Percentiles rank a stretch among this genome's conserved stretches.
Conservation (phyloP, 2,888 invertebrate genomes). For the Sarcophaga variegata region DNA sequence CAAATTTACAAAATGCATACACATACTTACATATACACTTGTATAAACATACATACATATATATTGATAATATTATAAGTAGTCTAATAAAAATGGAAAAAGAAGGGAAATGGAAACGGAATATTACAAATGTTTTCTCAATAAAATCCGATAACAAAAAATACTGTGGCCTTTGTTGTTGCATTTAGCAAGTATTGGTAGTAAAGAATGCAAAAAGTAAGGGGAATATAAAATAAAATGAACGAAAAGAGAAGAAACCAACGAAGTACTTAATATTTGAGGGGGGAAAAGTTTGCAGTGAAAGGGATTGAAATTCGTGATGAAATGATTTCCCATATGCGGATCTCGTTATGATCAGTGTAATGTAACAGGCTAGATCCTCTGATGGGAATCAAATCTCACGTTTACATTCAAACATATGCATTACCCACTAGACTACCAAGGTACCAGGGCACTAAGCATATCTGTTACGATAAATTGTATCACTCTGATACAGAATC, state of each 20-base stretch:
- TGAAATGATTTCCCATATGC: too few species aligned
- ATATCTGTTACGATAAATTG: too few species aligned
- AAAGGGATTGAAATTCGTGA: too few species aligned
- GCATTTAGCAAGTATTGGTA: not conserved
- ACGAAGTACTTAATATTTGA: not conserved
- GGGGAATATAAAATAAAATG: not conserved
- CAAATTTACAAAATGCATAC: slow-evolving; percentile 10
- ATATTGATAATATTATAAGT: slow-evolving; percentile 26
- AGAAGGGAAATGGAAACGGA: slow-evolving; percentile 14
- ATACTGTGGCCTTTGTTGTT: not conserved
- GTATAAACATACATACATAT: not conserved
- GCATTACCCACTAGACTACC: too few species aligned
- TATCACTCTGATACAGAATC: too few species aligned
- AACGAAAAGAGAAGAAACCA: not conserved
- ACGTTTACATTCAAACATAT: too few species aligned
- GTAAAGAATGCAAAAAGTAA: not conserved
- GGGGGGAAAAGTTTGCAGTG: too few species aligned
- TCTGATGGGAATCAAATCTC: too few species aligned
- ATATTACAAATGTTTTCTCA: slow-evolving; percentile 36
- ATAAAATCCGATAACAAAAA: slow-evolving; percentile 41
- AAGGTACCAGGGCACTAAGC: too few species aligned
- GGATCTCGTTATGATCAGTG: too few species aligned
- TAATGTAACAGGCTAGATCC: too few species aligned
- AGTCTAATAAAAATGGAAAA: slow-evolving; percentile 15
- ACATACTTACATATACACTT: slow-evolving; percentile 1